phyloP scores from a whole-genome alignment of 1,140 invertebrate genomes.

The Tigriopus japonicus region DNA sequence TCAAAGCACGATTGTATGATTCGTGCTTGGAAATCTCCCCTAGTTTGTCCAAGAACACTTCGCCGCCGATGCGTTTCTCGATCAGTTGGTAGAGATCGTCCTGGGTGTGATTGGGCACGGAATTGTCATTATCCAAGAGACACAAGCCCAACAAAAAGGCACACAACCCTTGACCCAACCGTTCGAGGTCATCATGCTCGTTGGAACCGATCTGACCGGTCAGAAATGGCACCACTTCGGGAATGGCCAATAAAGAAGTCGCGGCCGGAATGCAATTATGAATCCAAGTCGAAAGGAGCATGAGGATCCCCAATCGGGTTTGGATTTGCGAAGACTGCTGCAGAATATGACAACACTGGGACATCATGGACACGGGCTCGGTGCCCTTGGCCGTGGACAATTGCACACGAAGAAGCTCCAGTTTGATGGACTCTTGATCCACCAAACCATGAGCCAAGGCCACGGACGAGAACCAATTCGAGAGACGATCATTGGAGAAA shows the following conservation, averaged over 20 bases:
- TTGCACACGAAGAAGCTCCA: slow-evolving; percentile 76
- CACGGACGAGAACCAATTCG: slow-evolving; percentile 91
- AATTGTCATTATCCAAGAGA: slow-evolving; percentile 77
- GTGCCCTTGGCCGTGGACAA: slow-evolving; percentile 59
- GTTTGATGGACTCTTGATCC: slow-evolving; percentile 71
- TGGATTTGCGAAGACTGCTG: slow-evolving; percentile 49
- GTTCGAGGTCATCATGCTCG: slow-evolving; percentile 69
- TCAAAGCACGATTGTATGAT: slow-evolving; percentile 69
- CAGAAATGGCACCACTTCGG: slow-evolving; percentile 43
- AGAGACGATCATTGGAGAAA: slow-evolving; percentile 72
- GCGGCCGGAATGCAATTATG: slow-evolving; percentile 64
- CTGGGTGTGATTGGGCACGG: slow-evolving; percentile 50
- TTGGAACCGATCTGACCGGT: slow-evolving; percentile 34
- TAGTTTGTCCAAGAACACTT: slow-evolving; percentile 69
- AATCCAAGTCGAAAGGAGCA: slow-evolving; percentile 75
- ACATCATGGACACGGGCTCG: slow-evolving; percentile 63
- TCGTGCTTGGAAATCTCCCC: slow-evolving; percentile 70
- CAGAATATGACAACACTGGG: slow-evolving; percentile 62
- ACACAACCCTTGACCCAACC: slow-evolving; percentile 71
- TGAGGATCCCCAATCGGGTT: slow-evolving; percentile 73
- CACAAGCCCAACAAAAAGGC: slow-evolving; percentile 86
- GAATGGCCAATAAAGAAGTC: slow-evolving; percentile 56
- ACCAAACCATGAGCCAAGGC: slow-evolving; percentile 75
- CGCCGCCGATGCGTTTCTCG: slow-evolving; percentile 72
- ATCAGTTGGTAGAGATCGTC: slow-evolving; percentile 66